Percentiles rank a stretch among this genome's conserved stretches.
Conservation (phyloP, 2,113 vertebrate genomes). For the Ptyas mucosa region DNA sequence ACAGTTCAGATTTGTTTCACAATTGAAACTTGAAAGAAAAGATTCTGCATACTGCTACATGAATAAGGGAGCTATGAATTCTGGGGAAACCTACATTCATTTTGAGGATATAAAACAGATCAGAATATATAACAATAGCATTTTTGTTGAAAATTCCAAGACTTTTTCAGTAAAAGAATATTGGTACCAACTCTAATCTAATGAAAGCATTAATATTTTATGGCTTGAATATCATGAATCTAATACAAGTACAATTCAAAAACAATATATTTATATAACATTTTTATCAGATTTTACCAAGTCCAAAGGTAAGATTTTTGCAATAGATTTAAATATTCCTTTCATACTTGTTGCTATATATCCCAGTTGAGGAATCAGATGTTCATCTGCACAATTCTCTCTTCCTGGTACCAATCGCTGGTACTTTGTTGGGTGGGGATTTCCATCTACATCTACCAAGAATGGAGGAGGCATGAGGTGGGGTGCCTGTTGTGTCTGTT, state of each 20-base stretch:
- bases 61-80: neutral
- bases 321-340: neutral
- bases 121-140: neutral
- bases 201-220: neutral
- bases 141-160: neutral
- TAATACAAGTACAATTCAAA: neutral
- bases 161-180: neutral
- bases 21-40: neutral
- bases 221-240: neutral
- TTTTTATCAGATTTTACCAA: neutral
- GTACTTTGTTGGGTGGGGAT: slow-evolving; percentile 90
- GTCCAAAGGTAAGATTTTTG: neutral
- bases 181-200: neutral
- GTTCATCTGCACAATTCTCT: slow-evolving; percentile 89
- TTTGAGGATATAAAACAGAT: neutral
- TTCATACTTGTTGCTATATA: slow-evolving; percentile 94
- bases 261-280: neutral
- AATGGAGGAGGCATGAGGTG: slow-evolving; percentile 98
- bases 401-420: slow-evolving; percentile 93
- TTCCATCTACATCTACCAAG: slow-evolving; percentile 95
- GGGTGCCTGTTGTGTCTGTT: slow-evolving; percentile 96
- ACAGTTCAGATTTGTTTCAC: neutral
- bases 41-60: neutral
- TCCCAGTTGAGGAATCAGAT: slow-evolving; percentile 92
- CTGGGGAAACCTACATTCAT: neutral